These are phyloP conservation scores for Arrhamphus sclerolepis DNA, from an alignment of 2,797 vertebrate genomes.

Conservation along the genomic window DNA sequence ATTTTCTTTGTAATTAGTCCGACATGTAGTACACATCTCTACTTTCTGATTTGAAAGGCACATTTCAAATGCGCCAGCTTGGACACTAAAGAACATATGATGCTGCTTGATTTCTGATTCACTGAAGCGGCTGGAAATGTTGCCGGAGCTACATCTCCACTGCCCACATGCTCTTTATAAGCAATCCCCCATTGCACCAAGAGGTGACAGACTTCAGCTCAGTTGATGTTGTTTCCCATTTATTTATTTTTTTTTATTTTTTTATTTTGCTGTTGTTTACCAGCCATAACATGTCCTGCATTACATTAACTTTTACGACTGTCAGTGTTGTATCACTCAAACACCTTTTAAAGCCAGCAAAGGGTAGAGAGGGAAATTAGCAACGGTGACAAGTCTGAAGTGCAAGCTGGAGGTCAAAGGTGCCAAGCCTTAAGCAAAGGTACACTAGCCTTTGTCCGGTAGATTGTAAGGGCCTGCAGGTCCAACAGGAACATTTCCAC, in stretches of 20 bases:
- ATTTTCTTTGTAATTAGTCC: slow-evolving; percentile 53
- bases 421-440: slow-evolving; percentile 82
- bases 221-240: slow-evolving; percentile 66
- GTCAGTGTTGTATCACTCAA: slow-evolving; percentile 75
- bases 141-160: slow-evolving; percentile 69
- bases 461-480: slow-evolving; percentile 83
- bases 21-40: slow-evolving; percentile 55
- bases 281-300: slow-evolving; percentile 77
- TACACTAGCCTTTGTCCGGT: slow-evolving; percentile 82
- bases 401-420: slow-evolving; percentile 78
- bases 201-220: slow-evolving; percentile 80
- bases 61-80: slow-evolving; percentile 58
- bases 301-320: slow-evolving; percentile 79
- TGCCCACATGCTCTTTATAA: slow-evolving; percentile 78
- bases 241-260: slow-evolving; percentile 71
- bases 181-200: slow-evolving; percentile 70
- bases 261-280: slow-evolving; percentile 64
- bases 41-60: slow-evolving; percentile 67
- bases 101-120: slow-evolving; percentile 66
- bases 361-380: slow-evolving; percentile 70
- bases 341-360: slow-evolving; percentile 66
- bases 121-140: slow-evolving; percentile 68
- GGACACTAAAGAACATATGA: slow-evolving; percentile 66
- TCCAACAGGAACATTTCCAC: slow-evolving; percentile 85
- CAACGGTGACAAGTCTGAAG: slow-evolving; percentile 80